Base-by-base conservation (phyloP, 2,888 invertebrate genomes). In the Xestia rhomboidea region DNA sequence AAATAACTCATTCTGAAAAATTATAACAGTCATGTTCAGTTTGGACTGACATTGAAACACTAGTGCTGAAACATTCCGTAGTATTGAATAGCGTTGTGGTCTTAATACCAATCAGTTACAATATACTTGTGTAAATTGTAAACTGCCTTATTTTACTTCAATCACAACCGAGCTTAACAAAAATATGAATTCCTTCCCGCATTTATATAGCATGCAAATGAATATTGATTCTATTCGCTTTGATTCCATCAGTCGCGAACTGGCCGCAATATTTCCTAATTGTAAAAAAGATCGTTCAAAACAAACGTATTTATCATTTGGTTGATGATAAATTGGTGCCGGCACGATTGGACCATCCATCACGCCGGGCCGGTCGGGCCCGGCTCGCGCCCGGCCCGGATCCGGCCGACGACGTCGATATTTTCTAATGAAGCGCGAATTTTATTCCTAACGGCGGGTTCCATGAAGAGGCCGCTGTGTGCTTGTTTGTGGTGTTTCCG, bases 281-380 rank as follows among this genome's bases (percentile, higher is more conserved):
- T 68, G 60, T 75, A 78, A 81, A 81, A 79, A 73, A 38, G 46
- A 60, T 64, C 60, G 68, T 83, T 77, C 57, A 79, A 85, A 87
- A 86, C 82, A 81, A 82, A 79, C 81, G 69, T 86, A 88, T 89
- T 89, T 88, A 88, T 90, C 86, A 89, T 85, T 87, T 82, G 67
- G 70, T 68, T 76, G 84, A 88, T 89, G 89, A 90, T 89, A 87
- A 87, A 89, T 87, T 80, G 82, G 69, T 79, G 72, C n/a, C 64
- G 68, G 77, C 84, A 69, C 78, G 85, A 88, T 85, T 76, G 87
- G 83, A 70, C 63, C 82, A 90, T 90, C 89, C 86, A 90, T 91
- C 90, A 90, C 71, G 51, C 70, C 72, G 11, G 69, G 54, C 68
- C 77, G 68, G 38, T 27, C 4, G n/a, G 64, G 44, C 41, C 41